Base-by-base conservation (phyloP, 1,140 invertebrate genomes). In the Saccostrea echinata region DNA sequence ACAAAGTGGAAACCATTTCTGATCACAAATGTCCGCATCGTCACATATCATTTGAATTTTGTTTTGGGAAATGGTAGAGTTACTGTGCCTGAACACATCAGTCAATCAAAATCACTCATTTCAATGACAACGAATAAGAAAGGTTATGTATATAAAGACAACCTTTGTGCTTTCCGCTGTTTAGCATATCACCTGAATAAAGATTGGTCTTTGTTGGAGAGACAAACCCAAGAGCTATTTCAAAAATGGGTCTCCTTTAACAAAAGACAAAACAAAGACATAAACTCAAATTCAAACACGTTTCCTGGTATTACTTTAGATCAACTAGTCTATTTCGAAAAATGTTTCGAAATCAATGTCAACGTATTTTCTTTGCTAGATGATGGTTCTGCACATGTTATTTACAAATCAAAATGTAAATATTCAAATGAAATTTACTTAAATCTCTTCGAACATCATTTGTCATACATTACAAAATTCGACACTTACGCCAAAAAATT, bases 181-280 rank as follows among this genome's bases (percentile, higher is more conserved):
- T 64, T 64, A 64, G 57, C 57, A 64, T 64, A 64, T 64, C 57
- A 21, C 81, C 61, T 71, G 51, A 43, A 89, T 68, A 1, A 51
- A 91, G 30, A 84, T 85, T 21, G 43, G 43, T 43, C 43, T 43
- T 43, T 43, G 90, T 18, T 43, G 83, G 18, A 89, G 88, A 0
- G 86, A 85, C 1, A 83, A 90, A n/a, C 80, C 87, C 16, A 68
- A 68, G 83, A 90, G 90, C 84, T 91, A 91, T 52, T 27, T 90
- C 52, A 80, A 88, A 55, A 89, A 91, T 87, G 87, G 89, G 21
- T 43, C 90, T 1, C 18, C n/a, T 24, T 85, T 90, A 35, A 87
- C 87, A 24, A 64, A 64, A 64, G 57, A 24, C 57, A 64, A 64
- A 21, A 21, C 16, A 61, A 16, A 64, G 57, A 64, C 57, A 64